phyloP scores from a whole-genome alignment of 1,140 invertebrate genomes.

The Olivierus martensii region DNA sequence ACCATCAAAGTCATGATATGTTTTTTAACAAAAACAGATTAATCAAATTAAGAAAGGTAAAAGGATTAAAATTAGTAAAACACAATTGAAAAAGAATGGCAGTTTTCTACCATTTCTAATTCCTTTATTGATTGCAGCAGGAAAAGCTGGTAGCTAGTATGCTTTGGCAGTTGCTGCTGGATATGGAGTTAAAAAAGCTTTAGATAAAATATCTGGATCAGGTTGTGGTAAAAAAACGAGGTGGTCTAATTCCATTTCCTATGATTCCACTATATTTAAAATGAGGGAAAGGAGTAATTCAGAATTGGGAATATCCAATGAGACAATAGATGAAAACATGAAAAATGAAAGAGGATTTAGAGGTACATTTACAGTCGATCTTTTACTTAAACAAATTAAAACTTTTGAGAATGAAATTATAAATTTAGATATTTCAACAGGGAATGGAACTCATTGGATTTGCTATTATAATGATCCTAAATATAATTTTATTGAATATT shows the following conservation, averaged over 20 bases:
- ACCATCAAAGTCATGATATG: too few species aligned
- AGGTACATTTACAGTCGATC: neutral
- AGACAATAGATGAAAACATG: conserved; percentile 2
- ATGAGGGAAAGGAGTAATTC: neutral
- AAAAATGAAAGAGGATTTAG: conserved; percentile 1
- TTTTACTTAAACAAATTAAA: conserved; percentile 2
- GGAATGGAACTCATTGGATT: conserved; percentile 1
- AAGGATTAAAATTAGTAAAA: too few species aligned
- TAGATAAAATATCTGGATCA: conserved; percentile 3
- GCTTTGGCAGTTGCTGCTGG: neutral
- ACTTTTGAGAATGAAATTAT: conserved; percentile 6
- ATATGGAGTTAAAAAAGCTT: conserved; percentile 1
- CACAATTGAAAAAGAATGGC: neutral
- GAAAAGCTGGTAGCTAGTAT: too few species aligned
- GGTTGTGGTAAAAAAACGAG: neutral
- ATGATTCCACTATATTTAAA: too few species aligned
- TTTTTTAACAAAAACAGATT: too few species aligned
- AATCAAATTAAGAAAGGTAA: too few species aligned
- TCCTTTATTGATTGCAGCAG: neutral
- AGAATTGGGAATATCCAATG: conserved; percentile 3
- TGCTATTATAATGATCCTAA: conserved; percentile 8
- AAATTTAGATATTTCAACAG: conserved; percentile 2
- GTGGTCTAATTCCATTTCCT: too few species aligned
- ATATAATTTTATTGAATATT: conserved; percentile 5
- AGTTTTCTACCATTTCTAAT: neutral